These are phyloP conservation scores for Malachius bipustulatus DNA, from an alignment of 2,888 invertebrate species.

Conservation along the genomic window DNA sequence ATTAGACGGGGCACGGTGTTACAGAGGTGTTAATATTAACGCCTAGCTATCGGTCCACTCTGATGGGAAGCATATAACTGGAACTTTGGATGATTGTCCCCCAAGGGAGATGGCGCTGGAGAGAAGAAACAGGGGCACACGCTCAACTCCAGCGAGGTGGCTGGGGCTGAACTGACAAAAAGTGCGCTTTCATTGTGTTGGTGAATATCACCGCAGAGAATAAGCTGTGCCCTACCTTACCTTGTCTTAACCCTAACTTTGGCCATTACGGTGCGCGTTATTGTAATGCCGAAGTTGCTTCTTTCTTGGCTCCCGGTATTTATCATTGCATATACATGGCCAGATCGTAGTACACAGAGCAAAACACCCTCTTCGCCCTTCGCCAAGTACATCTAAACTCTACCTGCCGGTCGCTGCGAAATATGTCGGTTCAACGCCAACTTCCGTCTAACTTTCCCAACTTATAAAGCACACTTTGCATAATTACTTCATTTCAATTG, in stretches of 20 bases:
- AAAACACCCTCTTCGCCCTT: conserved; percentile 11
- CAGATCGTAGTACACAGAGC: conserved; percentile 8
- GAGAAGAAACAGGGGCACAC: conserved; percentile 31
- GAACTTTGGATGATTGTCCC: no score
- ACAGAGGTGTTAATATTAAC: no score
- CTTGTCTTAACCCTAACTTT: conserved; percentile 35
- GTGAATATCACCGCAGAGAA: conserved; percentile 35
- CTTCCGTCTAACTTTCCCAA: conserved; percentile 15
- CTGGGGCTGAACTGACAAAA: conserved; percentile 25
- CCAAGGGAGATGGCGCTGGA: conserved; percentile 27
- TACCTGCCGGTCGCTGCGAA: background rate
- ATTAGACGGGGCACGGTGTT: no score
- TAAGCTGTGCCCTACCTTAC: conserved; percentile 29
- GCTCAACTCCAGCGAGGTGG: conserved; percentile 28
- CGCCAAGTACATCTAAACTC: background rate
- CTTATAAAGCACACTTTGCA: conserved; percentile 17
- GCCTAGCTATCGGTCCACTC: no score
- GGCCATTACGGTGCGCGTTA: conserved; percentile 34
- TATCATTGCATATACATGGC: conserved; percentile 29
- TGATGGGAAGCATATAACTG: no score
- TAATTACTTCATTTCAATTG: conserved; percentile 19
- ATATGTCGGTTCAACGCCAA: conserved; percentile 10
- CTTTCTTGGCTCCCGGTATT: conserved; percentile 30
- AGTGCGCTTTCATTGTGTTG: conserved; percentile 32
- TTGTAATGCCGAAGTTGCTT: conserved; percentile 33